Conservation (phyloP, 2,797 vertebrate species). For the Enteromius radiatus region DNA sequence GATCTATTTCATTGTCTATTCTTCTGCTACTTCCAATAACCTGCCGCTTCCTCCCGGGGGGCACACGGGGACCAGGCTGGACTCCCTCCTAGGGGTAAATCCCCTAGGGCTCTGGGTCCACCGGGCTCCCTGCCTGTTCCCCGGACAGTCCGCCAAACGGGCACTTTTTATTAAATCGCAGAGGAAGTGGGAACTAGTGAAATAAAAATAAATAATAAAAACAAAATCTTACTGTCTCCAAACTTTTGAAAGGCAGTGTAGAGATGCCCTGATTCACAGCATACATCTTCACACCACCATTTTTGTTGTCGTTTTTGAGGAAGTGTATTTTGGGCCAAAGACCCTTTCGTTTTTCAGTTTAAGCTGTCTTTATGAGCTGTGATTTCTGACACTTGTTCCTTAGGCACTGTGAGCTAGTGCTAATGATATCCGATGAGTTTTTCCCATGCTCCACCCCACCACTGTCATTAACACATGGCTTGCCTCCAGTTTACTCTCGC, state of each 20-base stretch:
- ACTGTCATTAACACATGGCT: constrained; percentile 72
- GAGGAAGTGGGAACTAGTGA: too few species aligned
- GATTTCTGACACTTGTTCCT: constrained; percentile 60
- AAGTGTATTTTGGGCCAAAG: constrained; percentile 56
- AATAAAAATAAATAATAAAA: background rate
- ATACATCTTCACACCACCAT: background rate
- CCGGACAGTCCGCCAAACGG: too few species aligned
- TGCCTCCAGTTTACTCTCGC: constrained; percentile 63
- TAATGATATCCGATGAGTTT: constrained; percentile 68
- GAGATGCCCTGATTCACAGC: constrained; percentile 38
- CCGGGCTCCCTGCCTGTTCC: too few species aligned
- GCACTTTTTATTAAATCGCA: too few species aligned
- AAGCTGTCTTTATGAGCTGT: constrained; percentile 56
- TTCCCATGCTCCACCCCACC: constrained; percentile 58
- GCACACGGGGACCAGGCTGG: too few species aligned
- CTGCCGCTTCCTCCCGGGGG: too few species aligned
- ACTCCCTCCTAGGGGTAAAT: too few species aligned
- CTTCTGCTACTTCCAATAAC: too few species aligned
- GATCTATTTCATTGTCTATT: too few species aligned
- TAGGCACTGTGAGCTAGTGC: constrained; percentile 55
- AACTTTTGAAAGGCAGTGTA: background rate
- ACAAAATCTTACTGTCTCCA: background rate
- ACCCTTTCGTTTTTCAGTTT: constrained; percentile 45
- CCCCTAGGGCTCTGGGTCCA: too few species aligned
- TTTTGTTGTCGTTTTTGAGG: constrained; percentile 38